phyloP scores from a whole-genome alignment of 2,888 invertebrate species.

The Luperina nickerlii region DNA sequence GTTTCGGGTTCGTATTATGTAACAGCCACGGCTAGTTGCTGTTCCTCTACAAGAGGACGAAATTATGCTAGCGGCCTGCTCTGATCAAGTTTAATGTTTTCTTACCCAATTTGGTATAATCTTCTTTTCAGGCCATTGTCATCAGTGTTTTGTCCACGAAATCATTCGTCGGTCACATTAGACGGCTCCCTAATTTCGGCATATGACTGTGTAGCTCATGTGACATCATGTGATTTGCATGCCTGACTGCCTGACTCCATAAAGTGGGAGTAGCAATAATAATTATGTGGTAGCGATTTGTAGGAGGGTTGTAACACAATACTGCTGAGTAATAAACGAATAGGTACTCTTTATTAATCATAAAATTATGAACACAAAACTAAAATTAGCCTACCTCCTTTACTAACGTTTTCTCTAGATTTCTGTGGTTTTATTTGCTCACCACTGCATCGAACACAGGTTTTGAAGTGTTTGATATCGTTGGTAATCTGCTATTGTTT shows the following conservation, averaged over 20 bases:
- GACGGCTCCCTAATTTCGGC: constrained; percentile 27
- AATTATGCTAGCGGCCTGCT: not conserved
- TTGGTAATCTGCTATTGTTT: constrained; percentile 41
- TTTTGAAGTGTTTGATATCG: constrained; percentile 42
- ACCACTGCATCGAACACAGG: constrained; percentile 16
- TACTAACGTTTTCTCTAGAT: constrained; percentile 13
- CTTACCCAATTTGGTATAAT: not conserved
- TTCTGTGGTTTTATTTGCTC: constrained; percentile 3
- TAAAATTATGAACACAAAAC: constrained; percentile 31
- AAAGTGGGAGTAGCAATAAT: constrained; percentile 16
- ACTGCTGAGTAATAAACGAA: constrained; percentile 24
- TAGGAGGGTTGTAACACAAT: constrained; percentile 21
- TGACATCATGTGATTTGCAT: constrained; percentile 42
- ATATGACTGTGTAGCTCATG: constrained; percentile 29
- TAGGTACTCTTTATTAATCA: constrained; percentile 8
- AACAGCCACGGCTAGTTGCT: constrained; percentile 13
- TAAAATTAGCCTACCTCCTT: constrained; percentile 16
- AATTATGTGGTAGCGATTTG: constrained; percentile 17
- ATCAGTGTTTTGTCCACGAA: constrained; percentile 22
- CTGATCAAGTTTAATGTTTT: not conserved
- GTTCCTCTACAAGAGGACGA: not conserved
- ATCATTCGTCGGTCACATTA: constrained; percentile 35
- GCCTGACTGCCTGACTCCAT: constrained; percentile 29
- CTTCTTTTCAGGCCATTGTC: constrained; percentile 3
- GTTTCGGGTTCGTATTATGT: constrained; percentile 36